Evolutionary conservation across 2,888 invertebrate species (phyloP).

Genomic region (Drosophila robusta): DNA sequence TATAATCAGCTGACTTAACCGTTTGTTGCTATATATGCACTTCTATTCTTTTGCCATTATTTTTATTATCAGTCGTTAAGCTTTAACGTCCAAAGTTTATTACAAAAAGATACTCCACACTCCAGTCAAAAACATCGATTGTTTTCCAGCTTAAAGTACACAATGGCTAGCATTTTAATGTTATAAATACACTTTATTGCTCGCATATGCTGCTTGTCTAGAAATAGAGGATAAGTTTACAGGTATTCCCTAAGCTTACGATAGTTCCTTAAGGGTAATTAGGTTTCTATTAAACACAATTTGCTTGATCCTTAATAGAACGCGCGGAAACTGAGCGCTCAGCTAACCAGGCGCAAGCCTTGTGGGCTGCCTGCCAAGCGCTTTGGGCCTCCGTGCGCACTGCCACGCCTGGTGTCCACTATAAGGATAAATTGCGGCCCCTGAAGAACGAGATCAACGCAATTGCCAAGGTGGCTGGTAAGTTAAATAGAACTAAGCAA

Average conservation of each 20-base stretch:
- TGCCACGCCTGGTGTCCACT: constrained; percentile 87
- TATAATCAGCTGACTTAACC: too few species aligned
- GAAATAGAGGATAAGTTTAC: constrained; percentile 84
- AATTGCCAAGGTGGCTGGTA: constrained; percentile 91
- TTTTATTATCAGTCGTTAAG: too few species aligned
- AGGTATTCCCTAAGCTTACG: constrained; percentile 76
- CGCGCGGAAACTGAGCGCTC: constrained; percentile 90
- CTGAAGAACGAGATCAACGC: constrained; percentile 90
- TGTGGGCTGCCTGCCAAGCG: constrained; percentile 97
- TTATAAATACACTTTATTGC: constrained; percentile 1
- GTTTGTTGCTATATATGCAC: too few species aligned
- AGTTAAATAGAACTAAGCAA: constrained; percentile 53
- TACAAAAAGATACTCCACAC: too few species aligned
- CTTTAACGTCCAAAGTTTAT: too few species aligned
- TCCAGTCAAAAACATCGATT: background rate
- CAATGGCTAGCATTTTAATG: constrained; percentile 22
- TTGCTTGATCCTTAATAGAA: constrained; percentile 84
- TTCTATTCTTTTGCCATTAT: too few species aligned
- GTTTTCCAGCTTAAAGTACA: background rate
- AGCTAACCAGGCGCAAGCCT: constrained; percentile 92
- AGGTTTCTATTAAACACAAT: background rate
- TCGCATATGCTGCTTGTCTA: constrained; percentile 71
- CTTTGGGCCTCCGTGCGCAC: constrained; percentile 91
- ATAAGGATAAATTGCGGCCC: constrained; percentile 87
- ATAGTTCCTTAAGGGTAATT: background rate